Conservation (phyloP, 2,113 vertebrate species). For the Odocoileus hemionus region DNA sequence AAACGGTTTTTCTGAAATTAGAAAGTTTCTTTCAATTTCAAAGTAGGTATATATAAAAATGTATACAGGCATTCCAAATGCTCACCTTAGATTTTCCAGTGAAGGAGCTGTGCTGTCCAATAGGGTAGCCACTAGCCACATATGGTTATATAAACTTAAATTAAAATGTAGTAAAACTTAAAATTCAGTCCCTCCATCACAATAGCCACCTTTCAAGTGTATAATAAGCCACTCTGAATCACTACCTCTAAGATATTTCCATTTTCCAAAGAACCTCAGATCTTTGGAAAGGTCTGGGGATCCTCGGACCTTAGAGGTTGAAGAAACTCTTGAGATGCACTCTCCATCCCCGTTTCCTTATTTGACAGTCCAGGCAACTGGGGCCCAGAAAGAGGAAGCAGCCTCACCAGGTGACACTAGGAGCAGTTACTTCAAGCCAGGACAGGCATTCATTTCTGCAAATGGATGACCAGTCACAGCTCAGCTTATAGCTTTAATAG, state of each 20-base stretch:
- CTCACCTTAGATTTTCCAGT: not conserved
- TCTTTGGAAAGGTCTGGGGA: not conserved
- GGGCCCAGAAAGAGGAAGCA: not conserved
- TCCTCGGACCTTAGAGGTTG: not conserved
- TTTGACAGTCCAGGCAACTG: not conserved
- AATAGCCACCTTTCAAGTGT: not conserved
- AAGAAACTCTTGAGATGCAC: not conserved
- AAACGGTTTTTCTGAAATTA: not conserved
- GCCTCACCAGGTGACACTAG: not conserved
- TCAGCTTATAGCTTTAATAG: not conserved
- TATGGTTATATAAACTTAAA: not conserved
- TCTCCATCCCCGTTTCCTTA: not conserved
- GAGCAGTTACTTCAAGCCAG: not conserved
- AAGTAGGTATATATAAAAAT: not conserved
- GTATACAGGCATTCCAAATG: not conserved
- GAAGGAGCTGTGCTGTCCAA: not conserved
- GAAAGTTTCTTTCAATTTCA: not conserved
- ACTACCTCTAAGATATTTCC: not conserved
- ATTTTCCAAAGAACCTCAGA: not conserved
- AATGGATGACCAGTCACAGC: not conserved
- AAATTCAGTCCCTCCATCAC: not conserved
- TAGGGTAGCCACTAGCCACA: not conserved
- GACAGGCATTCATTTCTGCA: not conserved
- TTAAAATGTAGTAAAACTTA: not conserved
- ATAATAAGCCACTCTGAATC: not conserved